Base-by-base conservation (phyloP, 2,888 invertebrate species). In the Thymelicus lineola region DNA sequence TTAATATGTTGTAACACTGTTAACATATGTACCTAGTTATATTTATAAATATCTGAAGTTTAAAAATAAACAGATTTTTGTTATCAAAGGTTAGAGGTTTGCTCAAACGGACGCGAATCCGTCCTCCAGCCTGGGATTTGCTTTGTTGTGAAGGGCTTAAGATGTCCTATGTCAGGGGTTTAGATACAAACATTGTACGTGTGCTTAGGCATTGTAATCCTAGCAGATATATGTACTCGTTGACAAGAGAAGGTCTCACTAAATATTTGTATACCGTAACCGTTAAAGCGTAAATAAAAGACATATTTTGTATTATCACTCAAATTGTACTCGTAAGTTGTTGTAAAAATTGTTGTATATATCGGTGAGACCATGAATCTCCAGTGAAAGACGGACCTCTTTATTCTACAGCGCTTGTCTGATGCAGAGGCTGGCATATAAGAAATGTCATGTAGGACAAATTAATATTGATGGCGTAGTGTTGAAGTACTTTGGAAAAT, bases 211-310 rank as follows among this genome's bases (percentile, higher is more conserved):
- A 69, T 50, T 57, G 62, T 71, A 70, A 66, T 71, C 63, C 48
- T 15, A 65, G 60, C 64, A 71, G 67, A 76, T 75, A 75, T 73
- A 72, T 70, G 66, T 73, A 45, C 35, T 38, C 53, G 61, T 55
- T 55, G 53, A 64, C 64, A 64, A 14, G 55, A 64, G 48, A 50
- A 38, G 64, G 55, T 50, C 28, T 3, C 6, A 7, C 53, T 42
- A 48, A 55, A 53, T 64, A 42, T 64, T 55, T 50, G 50, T 63
- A 35, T 62, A 15, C 48, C 20, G 42, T 15, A 48, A 15, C 48
- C 20, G 42, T 15, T 28, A 72, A 76, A 75, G 75, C 4, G 53
- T 53, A 53, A 53, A 53, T 48, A 48, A 15, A 48, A 7, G 15
- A 50, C 17, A 15, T 15, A 50, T 0, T 50, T 20, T 20, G 20